These are phyloP conservation scores for Anabas testudineus DNA, from an alignment of 2,797 vertebrate genomes.

Conservation along the genomic window DNA sequence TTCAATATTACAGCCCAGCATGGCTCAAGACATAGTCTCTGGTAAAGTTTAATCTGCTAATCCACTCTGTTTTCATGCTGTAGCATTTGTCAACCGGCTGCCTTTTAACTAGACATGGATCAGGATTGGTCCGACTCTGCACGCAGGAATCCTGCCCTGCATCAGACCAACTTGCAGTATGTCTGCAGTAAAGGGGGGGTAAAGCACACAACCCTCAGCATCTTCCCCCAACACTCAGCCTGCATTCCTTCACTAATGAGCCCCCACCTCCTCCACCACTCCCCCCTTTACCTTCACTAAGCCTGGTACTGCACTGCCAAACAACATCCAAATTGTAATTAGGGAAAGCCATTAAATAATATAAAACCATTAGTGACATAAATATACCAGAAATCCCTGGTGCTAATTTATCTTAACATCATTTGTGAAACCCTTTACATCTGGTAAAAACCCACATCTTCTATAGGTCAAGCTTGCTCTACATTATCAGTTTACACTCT, in stretches of 20 bases:
- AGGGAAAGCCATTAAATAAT: neutral
- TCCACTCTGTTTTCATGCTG: conserved; percentile 77
- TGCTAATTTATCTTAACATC: neutral
- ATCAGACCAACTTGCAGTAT: conserved; percentile 52
- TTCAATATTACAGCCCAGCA: conserved; percentile 60
- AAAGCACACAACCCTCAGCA: conserved; percentile 29
- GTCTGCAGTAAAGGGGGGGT: conserved; percentile 48
- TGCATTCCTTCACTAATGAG: conserved; percentile 83
- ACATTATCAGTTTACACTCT: neutral
- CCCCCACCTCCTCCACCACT: conserved; percentile 22
- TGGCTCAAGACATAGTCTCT: conserved; percentile 43
- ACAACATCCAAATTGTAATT: conserved; percentile 7
- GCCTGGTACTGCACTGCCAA: conserved; percentile 31
- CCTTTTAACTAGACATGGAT: conserved; percentile 72
- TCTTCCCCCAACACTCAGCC: conserved; percentile 55
- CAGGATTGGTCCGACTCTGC: conserved; percentile 51
- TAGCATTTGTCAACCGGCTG: conserved; percentile 72
- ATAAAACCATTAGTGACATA: neutral
- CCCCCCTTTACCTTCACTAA: conserved; percentile 43
- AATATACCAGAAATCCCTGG: neutral
- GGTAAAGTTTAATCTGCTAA: conserved; percentile 75
- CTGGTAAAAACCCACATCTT: neutral
- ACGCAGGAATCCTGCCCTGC: conserved; percentile 58
- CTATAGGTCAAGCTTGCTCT: neutral
- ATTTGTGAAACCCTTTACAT: too few species aligned